Evolutionary conservation across 2,113 vertebrate species (phyloP).

Genomic region (Rhea pennata): DNA sequence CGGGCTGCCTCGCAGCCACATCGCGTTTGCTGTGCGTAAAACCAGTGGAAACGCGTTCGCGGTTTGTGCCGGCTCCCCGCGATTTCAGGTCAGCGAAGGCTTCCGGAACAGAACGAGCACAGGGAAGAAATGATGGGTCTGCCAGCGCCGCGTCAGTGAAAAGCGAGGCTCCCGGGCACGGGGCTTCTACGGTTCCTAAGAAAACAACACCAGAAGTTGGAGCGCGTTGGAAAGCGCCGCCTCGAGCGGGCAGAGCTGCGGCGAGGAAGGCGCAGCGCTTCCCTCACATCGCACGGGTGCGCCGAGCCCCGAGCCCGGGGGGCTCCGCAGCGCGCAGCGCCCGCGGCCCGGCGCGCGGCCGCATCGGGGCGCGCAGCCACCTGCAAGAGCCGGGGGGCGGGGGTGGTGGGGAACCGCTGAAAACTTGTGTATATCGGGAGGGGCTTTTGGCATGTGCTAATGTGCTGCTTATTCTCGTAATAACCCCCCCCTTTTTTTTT

Average conservation of each 20-base stretch:
- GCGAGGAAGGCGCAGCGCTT: background rate
- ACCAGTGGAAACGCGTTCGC: background rate
- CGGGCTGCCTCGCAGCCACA: background rate
- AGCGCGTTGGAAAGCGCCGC: background rate
- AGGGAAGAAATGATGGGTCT: background rate
- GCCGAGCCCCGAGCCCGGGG: background rate
- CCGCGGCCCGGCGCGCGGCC: too few species aligned
- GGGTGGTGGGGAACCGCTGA: background rate
- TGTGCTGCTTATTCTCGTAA: fast-evolving
- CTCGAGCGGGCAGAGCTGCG: background rate
- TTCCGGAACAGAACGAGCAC: background rate
- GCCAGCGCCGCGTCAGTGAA: background rate
- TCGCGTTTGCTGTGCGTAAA: background rate
- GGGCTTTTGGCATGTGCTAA: background rate
- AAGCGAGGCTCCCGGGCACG: background rate
- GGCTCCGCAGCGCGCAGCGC: too few species aligned
- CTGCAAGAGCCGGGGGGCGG: background rate
- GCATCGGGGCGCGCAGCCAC: too few species aligned
- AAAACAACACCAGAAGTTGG: background rate
- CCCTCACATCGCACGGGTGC: background rate
- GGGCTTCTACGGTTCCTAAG: background rate
- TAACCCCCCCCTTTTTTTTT: background rate
- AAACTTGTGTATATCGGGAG: fast-evolving
- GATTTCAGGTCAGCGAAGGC: background rate
- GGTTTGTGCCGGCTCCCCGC: background rate